phyloP scores from a whole-genome alignment of 2,888 invertebrate species.

The Spodoptera littoralis region DNA sequence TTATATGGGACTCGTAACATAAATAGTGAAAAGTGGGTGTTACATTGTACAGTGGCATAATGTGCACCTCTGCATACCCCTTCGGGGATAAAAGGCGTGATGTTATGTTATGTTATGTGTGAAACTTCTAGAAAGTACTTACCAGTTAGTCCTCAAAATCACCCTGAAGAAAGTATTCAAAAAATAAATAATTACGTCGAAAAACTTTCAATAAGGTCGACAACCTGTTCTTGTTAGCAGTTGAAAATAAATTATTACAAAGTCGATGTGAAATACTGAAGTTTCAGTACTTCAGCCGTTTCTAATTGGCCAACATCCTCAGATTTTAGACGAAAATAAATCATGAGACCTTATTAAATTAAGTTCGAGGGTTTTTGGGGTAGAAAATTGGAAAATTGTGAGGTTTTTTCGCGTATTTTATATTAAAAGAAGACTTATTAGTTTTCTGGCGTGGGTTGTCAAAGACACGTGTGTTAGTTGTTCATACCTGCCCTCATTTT shows the following conservation, averaged over 20 bases:
- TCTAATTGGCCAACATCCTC: slow-evolving; percentile 25
- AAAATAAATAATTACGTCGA: background rate
- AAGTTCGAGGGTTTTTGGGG: slow-evolving; percentile 11
- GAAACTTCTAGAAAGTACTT: too few species aligned
- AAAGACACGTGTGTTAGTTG: background rate
- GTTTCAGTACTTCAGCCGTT: slow-evolving; percentile 12
- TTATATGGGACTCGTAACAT: too few species aligned
- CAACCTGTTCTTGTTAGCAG: slow-evolving; percentile 1
- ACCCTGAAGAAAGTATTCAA: too few species aligned
- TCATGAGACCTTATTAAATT: slow-evolving; percentile 28
- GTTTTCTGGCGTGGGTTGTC: background rate
- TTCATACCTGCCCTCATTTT: too few species aligned
- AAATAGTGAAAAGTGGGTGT: too few species aligned
- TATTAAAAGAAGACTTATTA: slow-evolving; percentile 3
- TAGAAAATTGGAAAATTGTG: background rate
- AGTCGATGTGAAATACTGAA: slow-evolving; percentile 19
- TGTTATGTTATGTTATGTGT: too few species aligned
- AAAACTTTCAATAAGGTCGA: slow-evolving; percentile 3
- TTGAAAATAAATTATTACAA: slow-evolving; percentile 37
- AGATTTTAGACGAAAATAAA: slow-evolving; percentile 21
- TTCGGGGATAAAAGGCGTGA: too few species aligned
- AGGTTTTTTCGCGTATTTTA: slow-evolving; percentile 1
- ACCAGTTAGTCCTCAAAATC: too few species aligned
- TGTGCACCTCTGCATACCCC: too few species aligned
- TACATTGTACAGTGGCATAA: too few species aligned